Conservation (phyloP, 2,113 vertebrate species). For the Odocoileus hemionus region DNA sequence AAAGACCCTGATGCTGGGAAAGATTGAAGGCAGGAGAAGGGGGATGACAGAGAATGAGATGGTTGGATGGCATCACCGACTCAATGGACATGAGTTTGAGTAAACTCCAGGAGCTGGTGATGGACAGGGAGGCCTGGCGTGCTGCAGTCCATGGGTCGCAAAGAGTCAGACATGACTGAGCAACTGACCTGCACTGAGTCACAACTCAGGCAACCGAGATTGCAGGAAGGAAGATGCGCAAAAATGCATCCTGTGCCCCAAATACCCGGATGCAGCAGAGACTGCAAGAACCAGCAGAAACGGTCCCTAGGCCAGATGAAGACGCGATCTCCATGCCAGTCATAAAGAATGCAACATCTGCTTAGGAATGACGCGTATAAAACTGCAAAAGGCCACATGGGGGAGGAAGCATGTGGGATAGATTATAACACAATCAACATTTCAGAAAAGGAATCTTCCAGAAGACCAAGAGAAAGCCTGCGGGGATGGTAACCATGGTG, state of each 20-base stretch:
- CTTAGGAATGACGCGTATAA: neutral
- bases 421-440: neutral
- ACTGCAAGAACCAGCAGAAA: neutral
- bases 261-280: neutral
- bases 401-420: neutral
- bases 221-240: neutral
- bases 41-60: neutral
- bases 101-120: neutral
- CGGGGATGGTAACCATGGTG: rapidly evolving
- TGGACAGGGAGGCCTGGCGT: neutral
- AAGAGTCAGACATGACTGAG: neutral
- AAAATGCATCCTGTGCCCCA: neutral
- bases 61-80: neutral
- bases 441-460: neutral
- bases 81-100: neutral
- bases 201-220: neutral
- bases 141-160: neutral
- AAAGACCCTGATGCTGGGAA: neutral
- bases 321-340: neutral
- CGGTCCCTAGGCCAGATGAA: neutral
- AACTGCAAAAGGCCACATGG: neutral
- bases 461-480: neutral
- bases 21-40: neutral
- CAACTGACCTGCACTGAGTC: neutral
- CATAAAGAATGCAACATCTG: neutral